Evolutionary conservation across 2,888 invertebrate species (phyloP), one percentile per base, ranked within the genome.

Genomic region (Heteromyza rotundicornis): DNA sequence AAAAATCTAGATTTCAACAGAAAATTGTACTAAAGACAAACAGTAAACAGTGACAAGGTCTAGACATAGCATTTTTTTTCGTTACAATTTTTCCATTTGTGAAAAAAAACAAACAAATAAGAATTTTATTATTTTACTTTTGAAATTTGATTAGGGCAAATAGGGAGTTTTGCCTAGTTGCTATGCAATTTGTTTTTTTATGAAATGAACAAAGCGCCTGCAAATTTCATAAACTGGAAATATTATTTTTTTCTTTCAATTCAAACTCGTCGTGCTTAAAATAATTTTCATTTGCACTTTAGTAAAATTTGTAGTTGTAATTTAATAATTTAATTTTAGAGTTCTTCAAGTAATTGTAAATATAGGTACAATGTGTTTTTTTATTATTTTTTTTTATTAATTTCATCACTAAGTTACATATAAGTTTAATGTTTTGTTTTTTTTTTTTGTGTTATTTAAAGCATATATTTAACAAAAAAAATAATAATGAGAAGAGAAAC

Each of bases 41-140:
- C 73, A 72, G 75, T 70, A 75, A 72, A 73, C 75, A 73, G 73
- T 75, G 73, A 73, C 73, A 73, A 73, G 64, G 35, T 54, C 22
- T 54, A 40, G 40, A 40, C 14, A 3, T 73, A 73, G 75, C 53
- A 27, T 52, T 59, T 51, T 53, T 40, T 59, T 66, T 62, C 56
- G 70, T 70, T 69, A 56, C 57, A 57, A 66, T 62, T n/a, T n/a
- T n/a, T n/a, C n/a, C n/a, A n/a, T n/a, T n/a, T 32, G 23, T 12
- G 27, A 50, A 47, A 56, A 16, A 56, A n/a, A 36, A 35, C 24
- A 20, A 3, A 16, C n/a, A 16, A 53, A 53, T 3, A 19, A 1
- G 1, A 24, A 51, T 22, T 51, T 8, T 22, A n/a, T 12, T 40
- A 40, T 40, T 55, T 55, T 35, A 22, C 14, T 44, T 50, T 27